Conservation (phyloP, 2,888 invertebrate genomes). For the Agrotis ipsilon region DNA sequence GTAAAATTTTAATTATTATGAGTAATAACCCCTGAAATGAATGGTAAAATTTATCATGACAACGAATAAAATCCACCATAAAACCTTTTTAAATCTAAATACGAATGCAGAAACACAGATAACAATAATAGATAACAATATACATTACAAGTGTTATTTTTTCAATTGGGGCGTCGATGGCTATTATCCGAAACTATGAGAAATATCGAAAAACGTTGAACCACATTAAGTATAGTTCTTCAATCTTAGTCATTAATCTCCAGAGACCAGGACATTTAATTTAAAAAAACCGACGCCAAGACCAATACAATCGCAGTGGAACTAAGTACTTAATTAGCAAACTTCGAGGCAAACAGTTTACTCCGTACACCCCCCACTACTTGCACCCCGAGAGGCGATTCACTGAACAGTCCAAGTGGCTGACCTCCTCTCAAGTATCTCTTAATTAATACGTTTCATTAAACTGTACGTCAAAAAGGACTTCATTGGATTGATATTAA, state of each 20-base stretch:
- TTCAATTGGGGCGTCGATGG: too few relatives aligned
- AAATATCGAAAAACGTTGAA: too few relatives aligned
- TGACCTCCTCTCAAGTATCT: constrained; percentile 36
- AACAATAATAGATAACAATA: neutral
- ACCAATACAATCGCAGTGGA: constrained; percentile 29
- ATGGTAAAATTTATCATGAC: too few relatives aligned
- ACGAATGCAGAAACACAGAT: neutral
- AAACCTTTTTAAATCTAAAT: neutral
- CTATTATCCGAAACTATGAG: too few relatives aligned
- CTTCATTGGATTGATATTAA: constrained; percentile 8
- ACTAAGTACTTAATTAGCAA: constrained; percentile 51
- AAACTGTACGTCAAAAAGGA: neutral
- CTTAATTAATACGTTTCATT: constrained; percentile 47
- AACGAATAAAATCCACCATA: neutral
- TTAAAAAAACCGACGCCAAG: constrained; percentile 25
- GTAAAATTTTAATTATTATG: neutral
- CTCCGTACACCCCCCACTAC: constrained; percentile 20
- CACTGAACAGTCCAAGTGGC: constrained; percentile 12
- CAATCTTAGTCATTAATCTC: constrained; percentile 17
- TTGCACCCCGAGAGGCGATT: constrained; percentile 13
- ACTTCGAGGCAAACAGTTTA: constrained; percentile 38
- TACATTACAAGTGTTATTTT: too few relatives aligned
- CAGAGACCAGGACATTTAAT: constrained; percentile 20
- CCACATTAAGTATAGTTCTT: constrained; percentile 1
- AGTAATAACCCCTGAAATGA: neutral